These are phyloP conservation scores for Junonia oenone DNA, from an alignment of 2,888 invertebrate species.

Conservation along the genomic window DNA sequence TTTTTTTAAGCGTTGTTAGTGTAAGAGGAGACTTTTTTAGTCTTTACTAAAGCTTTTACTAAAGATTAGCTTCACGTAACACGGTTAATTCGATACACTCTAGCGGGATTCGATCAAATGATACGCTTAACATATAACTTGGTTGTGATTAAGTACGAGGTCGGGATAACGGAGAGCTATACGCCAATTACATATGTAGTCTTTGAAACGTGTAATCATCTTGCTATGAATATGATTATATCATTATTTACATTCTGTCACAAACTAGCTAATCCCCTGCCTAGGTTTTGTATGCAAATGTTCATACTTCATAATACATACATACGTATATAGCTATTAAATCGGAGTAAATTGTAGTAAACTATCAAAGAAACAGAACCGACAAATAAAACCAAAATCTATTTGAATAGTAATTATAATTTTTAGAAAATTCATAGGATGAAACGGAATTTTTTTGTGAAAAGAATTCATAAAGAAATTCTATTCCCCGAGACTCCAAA, in stretches of 20 bases:
- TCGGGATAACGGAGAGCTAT: conserved; percentile 11
- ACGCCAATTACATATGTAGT: background rate
- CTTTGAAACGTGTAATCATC: background rate
- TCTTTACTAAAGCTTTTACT: too few species aligned
- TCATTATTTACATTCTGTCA: background rate
- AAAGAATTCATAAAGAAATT: background rate
- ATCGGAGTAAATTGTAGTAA: too few species aligned
- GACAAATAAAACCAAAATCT: too few species aligned
- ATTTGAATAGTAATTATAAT: too few species aligned
- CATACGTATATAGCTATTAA: too few species aligned
- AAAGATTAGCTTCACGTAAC: background rate
- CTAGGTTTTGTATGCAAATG: background rate
- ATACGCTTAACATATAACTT: conserved; percentile 16
- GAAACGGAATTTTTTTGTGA: background rate
- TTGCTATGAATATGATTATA: background rate
- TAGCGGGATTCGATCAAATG: conserved; percentile 18
- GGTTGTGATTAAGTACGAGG: conserved; percentile 26
- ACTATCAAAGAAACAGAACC: too few species aligned
- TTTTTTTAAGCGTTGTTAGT: too few species aligned
- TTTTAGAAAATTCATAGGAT: too few species aligned
- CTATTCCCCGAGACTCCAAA: conserved; percentile 1
- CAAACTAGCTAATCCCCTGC: background rate
- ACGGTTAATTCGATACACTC: conserved; percentile 10
- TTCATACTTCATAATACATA: too few species aligned
- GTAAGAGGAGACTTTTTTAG: too few species aligned